Percentiles rank a stretch among this genome's conserved stretches.
Evolutionary conservation across 2,797 vertebrate species (phyloP).

Genomic region (Eulemur albifrons): DNA sequence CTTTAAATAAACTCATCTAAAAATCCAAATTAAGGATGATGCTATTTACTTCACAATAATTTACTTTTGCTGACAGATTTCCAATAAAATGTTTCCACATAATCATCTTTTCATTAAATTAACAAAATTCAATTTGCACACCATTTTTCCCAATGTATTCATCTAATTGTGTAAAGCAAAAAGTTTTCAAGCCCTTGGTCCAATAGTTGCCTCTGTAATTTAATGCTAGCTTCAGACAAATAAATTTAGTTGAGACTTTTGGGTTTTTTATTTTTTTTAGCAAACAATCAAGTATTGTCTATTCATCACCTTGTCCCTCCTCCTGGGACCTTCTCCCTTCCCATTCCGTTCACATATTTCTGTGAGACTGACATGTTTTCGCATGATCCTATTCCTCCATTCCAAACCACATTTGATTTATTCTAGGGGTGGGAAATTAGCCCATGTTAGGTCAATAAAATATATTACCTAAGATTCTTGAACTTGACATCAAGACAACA

Average conservation of each 20-base stretch:
- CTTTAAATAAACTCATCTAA: neutral
- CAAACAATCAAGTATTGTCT: neutral
- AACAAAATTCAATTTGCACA: neutral
- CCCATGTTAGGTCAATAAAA: neutral
- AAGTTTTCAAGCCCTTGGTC: neutral
- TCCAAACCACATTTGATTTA: neutral
- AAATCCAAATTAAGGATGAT: neutral
- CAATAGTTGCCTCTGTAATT: neutral
- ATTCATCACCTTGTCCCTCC: neutral
- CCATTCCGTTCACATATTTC: neutral
- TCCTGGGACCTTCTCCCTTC: neutral
- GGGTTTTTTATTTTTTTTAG: neutral
- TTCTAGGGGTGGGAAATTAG: neutral
- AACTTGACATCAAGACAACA: neutral
- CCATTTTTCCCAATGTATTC: neutral
- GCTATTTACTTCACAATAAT: slow-evolving; percentile 2
- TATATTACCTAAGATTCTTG: neutral
- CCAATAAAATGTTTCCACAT: neutral
- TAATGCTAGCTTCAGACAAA: slow-evolving; percentile 26
- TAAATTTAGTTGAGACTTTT: neutral
- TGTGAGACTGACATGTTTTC: neutral
- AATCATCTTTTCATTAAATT: neutral
- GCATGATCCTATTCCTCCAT: neutral
- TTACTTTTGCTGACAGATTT: neutral
- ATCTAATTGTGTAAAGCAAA: neutral